Evolutionary conservation across 2,113 vertebrate species (phyloP), one percentile per base, ranked within the genome.

Genomic region (Potamarius usumacintae): DNA sequence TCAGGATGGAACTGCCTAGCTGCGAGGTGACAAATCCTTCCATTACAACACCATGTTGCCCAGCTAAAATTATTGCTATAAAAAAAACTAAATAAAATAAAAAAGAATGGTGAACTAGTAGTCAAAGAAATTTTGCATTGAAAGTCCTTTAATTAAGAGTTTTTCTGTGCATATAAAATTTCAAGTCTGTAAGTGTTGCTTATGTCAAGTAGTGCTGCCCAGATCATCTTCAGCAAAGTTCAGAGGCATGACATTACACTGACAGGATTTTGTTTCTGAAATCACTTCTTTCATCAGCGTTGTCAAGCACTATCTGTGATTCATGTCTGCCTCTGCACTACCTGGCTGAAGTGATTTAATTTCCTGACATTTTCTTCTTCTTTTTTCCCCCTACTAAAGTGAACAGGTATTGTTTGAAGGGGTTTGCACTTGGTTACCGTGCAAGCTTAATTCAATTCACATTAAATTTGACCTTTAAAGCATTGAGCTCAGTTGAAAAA

Each of bases 401-500:
- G 53, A 55, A 25, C 67, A 81, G 15, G 25, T 52, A 57, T 11
- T 74, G 34, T 62, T 48, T 71, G 76, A 57, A 67, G 18, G 30
- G 48, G 3, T 65, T 63, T 48, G 50, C 69, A 77, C 80, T 77
- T 77, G 17, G 18, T 60, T 76, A 62, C 48, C 50, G 17, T 83
- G 18, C 74, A 65, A 7, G 17, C 2, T 11, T 74, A 22, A 63
- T 77, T 83, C 52, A 62, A 74, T 77, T 87, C n/a, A 83, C n/a
- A 76, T 62, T 62, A 50, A 34, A 58, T 74, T 87, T 76, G 58
- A 89, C 60, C 83, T 86, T 89, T 50, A 90, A 83, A 86, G 90
- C 89, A 88, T 4, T 72, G 48, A 82, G 84, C 67, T 74, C 67
- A 65, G 77, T 58, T 22, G 22, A 0, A 48, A 48, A 48, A 7